Conservation (phyloP, 2,888 invertebrate genomes). For the Muschampia plurimacula region DNA sequence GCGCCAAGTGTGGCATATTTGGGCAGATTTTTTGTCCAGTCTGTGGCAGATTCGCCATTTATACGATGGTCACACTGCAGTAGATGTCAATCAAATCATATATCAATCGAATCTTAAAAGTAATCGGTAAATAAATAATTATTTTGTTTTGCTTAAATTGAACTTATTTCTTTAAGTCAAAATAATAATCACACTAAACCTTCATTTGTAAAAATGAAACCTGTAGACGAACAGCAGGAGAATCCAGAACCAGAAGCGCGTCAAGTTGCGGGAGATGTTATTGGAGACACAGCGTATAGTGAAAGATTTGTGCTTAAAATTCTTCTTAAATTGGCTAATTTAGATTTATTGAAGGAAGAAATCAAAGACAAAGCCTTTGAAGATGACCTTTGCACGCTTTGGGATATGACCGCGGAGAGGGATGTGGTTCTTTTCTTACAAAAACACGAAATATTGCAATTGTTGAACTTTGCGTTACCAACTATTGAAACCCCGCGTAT, state of each 20-base stretch:
- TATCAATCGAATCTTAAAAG: no score
- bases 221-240: slow-evolving; percentile 48
- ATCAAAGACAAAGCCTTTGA: slow-evolving; percentile 88
- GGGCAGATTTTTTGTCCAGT: no score
- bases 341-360: slow-evolving; percentile 78
- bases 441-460: slow-evolving; percentile 88
- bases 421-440: slow-evolving; percentile 90
- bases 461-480: slow-evolving; percentile 86
- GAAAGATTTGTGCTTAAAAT: slow-evolving; percentile 90
- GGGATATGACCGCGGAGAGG: slow-evolving; percentile 94
- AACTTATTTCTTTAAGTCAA: no score
- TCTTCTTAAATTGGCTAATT: slow-evolving; percentile 86
- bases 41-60: no score
- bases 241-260: slow-evolving; percentile 49
- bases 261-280: slow-evolving; percentile 89
- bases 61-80: no score
- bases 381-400: slow-evolving; percentile 90
- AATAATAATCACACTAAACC: no score
- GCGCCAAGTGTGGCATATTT: no score
- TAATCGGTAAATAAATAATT: no score
- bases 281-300: slow-evolving; percentile 93
- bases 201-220: slow-evolving; percentile 52
- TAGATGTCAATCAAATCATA: no score
- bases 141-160: no score
- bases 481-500: slow-evolving; percentile 87